These are phyloP conservation scores for Hylaea fasciaria DNA, from an alignment of 2,888 invertebrate species.

Conservation along the genomic window DNA sequence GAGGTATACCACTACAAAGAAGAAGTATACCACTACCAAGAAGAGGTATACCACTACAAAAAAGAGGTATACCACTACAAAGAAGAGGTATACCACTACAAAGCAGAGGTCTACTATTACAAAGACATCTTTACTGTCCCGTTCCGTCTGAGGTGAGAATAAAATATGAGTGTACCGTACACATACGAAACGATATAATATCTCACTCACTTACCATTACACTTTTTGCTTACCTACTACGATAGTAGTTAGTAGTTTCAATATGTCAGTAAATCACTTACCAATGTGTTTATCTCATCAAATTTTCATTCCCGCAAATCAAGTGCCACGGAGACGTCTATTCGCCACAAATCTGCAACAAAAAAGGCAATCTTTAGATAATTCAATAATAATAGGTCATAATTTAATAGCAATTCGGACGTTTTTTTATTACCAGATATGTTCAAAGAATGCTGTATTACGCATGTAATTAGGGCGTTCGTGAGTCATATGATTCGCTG, in stretches of 20 bases:
- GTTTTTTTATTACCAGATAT: background rate
- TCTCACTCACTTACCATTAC: no score
- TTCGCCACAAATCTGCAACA: constrained; percentile 32
- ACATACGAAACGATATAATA: no score
- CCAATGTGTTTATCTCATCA: constrained; percentile 34
- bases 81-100: no score
- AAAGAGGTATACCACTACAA: no score
- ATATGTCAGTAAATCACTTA: constrained; percentile 24
- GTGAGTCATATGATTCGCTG: constrained; percentile 21
- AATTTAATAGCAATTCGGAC: constrained; percentile 7
- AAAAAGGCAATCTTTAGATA: constrained; percentile 13
- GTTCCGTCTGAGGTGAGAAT: no score
- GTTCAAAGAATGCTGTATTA: constrained; percentile 7
- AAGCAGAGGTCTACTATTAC: background rate
- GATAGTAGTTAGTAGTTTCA: no score
- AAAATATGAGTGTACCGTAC: no score
- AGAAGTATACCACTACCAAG: no score
- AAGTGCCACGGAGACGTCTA: constrained; percentile 10
- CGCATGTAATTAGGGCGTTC: constrained; percentile 13
- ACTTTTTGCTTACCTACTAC: no score
- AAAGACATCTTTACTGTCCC: no score
- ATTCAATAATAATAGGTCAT: constrained; percentile 23
- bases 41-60: background rate
- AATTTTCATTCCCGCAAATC: constrained; percentile 24
- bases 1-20: background rate